Base-by-base conservation (phyloP, 2,888 invertebrate genomes). In the Didymodactylos carnosus region DNA sequence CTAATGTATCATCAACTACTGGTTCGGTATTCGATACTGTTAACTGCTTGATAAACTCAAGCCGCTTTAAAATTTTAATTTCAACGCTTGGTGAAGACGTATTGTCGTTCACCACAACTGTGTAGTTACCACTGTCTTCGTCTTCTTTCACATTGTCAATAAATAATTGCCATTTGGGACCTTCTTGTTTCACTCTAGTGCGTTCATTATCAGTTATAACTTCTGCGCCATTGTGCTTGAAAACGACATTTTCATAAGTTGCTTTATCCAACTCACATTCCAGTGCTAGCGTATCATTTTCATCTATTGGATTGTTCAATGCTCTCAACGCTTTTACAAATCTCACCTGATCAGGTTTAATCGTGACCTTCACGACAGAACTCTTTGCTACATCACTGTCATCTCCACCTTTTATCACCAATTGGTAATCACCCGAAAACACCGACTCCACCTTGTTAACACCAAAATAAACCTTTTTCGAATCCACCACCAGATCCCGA, bases 211-310 rank as follows among this genome's bases (percentile, higher is more conserved):
- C 53, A 35, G 7, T 62, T 62, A 62, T 29, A n/a, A n/a, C n/a
- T 62, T 27, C 29, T 27, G 14, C 16, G 3, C 35, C 53, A 19
- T 62, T 29, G 1, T 29, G 23, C 2, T 16, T 29, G 19, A 62
- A 62, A 13, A 19, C 10, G 1, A 62, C 53, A 8, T 27, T 29
- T 62, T 62, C 35, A 35, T 62, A 62, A 16, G 29, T 62, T 62
- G 53, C 25, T 27, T 74, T 71, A 25, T 74, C 71, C 13, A 74
- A 69, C n/a, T 53, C 74, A 39, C 74, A 74, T 25, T 74, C 74
- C 11, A 74, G 43, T 39, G 23, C 27, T 8, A 74, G 16, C 5
- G 23, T 40, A n/a, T 74, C 74, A 19, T 49, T 71, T 53, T 74
- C 74, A 7, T 74, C 39, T 23, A 74, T 13, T 71, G 53, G 53